These are phyloP conservation scores for Sturnira hondurensis DNA, from an alignment of 2,113 vertebrate species.

Conservation along the genomic window DNA sequence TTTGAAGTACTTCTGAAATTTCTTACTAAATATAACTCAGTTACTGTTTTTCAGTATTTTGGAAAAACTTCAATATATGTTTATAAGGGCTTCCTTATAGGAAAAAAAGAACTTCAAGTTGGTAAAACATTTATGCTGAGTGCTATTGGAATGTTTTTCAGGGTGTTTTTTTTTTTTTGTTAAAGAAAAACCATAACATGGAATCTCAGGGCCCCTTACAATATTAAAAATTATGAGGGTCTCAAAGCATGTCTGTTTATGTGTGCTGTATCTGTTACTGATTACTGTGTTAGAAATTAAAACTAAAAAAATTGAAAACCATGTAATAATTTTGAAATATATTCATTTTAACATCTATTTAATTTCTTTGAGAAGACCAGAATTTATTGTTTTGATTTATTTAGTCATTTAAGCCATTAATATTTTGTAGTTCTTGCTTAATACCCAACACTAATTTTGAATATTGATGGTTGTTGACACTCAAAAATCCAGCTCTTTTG, in stretches of 20 bases:
- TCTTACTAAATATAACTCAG: not conserved
- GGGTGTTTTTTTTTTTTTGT: not conserved
- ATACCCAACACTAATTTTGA: not conserved
- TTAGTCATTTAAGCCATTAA: not conserved
- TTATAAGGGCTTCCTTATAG: slow-evolving; percentile 2
- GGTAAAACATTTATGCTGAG: not conserved
- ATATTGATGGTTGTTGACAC: not conserved
- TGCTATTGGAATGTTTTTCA: not conserved
- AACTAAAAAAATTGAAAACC: slow-evolving; percentile 13
- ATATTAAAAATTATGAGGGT: not conserved
- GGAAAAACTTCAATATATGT: not conserved
- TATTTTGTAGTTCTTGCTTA: slow-evolving; percentile 4
- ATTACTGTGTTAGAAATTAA: slow-evolving; percentile 8
- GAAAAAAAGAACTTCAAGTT: slow-evolving; percentile 18
- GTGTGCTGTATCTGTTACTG: not conserved
- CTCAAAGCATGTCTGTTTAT: not conserved
- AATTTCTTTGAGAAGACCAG: slow-evolving; percentile 2
- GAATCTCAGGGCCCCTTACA: not conserved
- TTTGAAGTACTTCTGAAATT: not conserved
- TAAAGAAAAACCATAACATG: not conserved
- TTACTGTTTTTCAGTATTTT: slow-evolving; percentile 26
- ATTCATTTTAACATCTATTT: not conserved
- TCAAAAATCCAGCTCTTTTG: not conserved
- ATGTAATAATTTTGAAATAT: slow-evolving; percentile 16
- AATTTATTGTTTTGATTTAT: not conserved